phyloP scores from a whole-genome alignment of 2,113 vertebrate genomes.

The Laticauda colubrina region DNA sequence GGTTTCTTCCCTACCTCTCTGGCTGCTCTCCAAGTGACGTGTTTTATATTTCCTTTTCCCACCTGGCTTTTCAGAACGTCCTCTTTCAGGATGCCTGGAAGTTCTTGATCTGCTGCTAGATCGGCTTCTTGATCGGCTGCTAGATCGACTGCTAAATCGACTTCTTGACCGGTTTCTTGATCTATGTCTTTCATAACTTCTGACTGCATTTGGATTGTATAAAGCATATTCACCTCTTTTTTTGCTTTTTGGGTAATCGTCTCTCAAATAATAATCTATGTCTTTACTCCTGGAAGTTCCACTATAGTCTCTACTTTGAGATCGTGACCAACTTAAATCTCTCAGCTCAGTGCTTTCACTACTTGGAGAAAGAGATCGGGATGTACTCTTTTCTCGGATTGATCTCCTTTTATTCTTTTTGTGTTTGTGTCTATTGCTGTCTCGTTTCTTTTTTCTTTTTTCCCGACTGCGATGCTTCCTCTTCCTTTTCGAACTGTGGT shows the following conservation, averaged over 20 bases:
- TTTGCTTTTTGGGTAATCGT: slow-evolving; percentile 64
- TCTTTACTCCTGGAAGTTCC: slow-evolving; percentile 73
- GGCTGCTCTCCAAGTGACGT: slow-evolving; percentile 78
- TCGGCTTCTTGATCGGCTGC: neutral
- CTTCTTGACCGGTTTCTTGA: slow-evolving; percentile 79
- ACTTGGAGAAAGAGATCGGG: slow-evolving; percentile 64
- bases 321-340: slow-evolving; percentile 70
- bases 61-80: slow-evolving; percentile 78
- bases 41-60: slow-evolving; percentile 93
- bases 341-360: slow-evolving; percentile 66
- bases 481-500: slow-evolving; percentile 51
- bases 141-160: slow-evolving; percentile 55
- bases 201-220: slow-evolving; percentile 70
- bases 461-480: slow-evolving; percentile 64
- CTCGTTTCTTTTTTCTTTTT: slow-evolving; percentile 70
- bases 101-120: slow-evolving; percentile 77
- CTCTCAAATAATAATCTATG: slow-evolving; percentile 67
- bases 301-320: slow-evolving; percentile 68
- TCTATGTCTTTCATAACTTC: slow-evolving; percentile 68
- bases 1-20: slow-evolving; percentile 31
- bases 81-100: slow-evolving; percentile 64
- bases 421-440: slow-evolving; percentile 64
- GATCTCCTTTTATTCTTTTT: slow-evolving; percentile 69
- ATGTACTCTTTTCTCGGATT: slow-evolving; percentile 64
- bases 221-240: slow-evolving; percentile 74